Conservation (phyloP, 1,140 invertebrate genomes). For the Leptonema lineaticorne region DNA sequence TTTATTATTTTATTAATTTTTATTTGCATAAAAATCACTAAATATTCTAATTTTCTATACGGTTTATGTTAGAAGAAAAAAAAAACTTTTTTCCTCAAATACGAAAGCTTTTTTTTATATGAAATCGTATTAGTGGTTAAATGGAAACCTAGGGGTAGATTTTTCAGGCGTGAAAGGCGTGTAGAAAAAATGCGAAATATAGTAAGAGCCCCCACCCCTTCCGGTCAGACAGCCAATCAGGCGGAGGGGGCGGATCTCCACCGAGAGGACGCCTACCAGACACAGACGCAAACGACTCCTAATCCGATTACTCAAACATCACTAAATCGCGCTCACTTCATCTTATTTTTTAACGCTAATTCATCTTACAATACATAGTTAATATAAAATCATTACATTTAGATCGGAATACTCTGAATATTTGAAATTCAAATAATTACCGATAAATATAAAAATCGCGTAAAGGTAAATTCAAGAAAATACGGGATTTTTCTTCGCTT, state of each 20-base stretch:
- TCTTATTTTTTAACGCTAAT: neutral
- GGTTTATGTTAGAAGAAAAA: neutral
- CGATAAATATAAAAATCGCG: no score
- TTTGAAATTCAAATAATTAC: no score
- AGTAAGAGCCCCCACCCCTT: constrained; percentile 29
- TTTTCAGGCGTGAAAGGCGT: constrained; percentile 28
- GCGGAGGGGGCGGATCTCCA: neutral
- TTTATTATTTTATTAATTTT: no score
- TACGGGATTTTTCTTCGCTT: no score
- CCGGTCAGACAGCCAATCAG: constrained; percentile 27
- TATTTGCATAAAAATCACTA: no score
- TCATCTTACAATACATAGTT: neutral
- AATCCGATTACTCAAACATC: constrained; percentile 13
- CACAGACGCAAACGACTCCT: constrained; percentile 1
- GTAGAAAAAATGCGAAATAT: constrained; percentile 34
- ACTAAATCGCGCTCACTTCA: neutral
- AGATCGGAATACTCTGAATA: no score
- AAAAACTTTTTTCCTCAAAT: neutral
- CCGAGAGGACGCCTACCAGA: constrained; percentile 5
- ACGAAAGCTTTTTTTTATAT: neutral
- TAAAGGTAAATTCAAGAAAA: no score
- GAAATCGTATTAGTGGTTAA: neutral
- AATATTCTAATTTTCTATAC: no score
- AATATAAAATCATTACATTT: no score
- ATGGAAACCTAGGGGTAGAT: constrained; percentile 16